Base-by-base conservation (phyloP, 2,888 invertebrate genomes). In the Anagyrus pseudococci region DNA sequence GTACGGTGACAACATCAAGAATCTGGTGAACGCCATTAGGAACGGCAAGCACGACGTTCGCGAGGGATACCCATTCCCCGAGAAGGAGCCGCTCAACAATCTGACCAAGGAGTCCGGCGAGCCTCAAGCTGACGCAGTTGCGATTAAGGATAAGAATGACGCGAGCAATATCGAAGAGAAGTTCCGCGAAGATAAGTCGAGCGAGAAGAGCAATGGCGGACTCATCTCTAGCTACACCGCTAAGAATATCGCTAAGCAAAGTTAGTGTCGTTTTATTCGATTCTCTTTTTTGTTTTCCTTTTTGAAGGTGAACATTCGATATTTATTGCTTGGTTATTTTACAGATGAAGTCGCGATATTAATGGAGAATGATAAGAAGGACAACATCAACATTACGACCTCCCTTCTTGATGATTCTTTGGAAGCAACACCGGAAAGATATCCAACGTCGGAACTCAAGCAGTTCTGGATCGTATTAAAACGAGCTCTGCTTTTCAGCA, bases 401-500 rank as follows among this genome's bases (percentile, higher is more conserved):
- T 81, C 88, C 40, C 80, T 94, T n/a, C 83, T 90, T 1, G 89
- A 89, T 15, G 84, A 85, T 26, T 80, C 82, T 0, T 82, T 85
- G 40, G 84, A 84, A 0, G 81, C 84, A 4, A 88, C 88, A 0
- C 90, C 91, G 6, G 86, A 86, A 29, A 85, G 93, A 55, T 94
- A 94, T 80, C 91, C 93, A n/a, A 93, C 89, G 0, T 90, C 92
- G 0, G 93, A 93, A 75, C 83, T 88, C 37, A 87, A 86, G 68
- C 94, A 95, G 81, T 95, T 95, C 80, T 90, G 92, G 86, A 90
- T 96, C 57, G 91, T 98, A 58, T 85, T 97, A 64, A 92, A 91
- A 75, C 84, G 94, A 73, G 92, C 94, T 0, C 78, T 94, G 67
- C 84, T 94, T 8, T 94, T 94, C 84, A 94, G 93, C 74, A 85